Evolutionary conservation across 2,888 invertebrate species (phyloP).

Genomic region (Ceraclea dissimilis): DNA sequence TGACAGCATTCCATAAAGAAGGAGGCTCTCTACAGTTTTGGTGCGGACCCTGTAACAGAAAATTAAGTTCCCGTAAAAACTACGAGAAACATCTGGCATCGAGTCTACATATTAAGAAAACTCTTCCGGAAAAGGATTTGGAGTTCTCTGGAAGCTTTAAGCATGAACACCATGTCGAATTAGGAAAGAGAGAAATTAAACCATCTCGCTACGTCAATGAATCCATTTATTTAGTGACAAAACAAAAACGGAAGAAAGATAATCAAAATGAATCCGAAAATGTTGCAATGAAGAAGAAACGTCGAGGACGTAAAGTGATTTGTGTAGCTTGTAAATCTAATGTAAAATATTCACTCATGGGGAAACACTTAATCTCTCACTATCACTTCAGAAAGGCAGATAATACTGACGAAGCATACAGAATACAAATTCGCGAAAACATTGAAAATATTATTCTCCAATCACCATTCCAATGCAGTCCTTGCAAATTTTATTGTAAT

Average conservation of each 20-base stretch:
- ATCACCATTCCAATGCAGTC: conserved; percentile 77
- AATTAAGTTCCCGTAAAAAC: conserved; percentile 62
- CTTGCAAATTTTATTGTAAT: conserved; percentile 81
- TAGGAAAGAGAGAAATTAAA: conserved; percentile 35
- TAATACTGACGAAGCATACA: conserved; percentile 47
- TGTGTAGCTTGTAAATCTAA: conserved; percentile 68
- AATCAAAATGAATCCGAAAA: conserved; percentile 9
- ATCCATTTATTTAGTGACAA: conserved; percentile 32
- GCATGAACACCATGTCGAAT: conserved; percentile 28
- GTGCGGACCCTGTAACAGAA: conserved; percentile 74
- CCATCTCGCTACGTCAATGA: conserved; percentile 38
- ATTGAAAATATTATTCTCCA: conserved; percentile 72
- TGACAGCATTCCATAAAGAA: conserved; percentile 42
- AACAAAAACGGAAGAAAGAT: conserved; percentile 29
- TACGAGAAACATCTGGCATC: conserved; percentile 73
- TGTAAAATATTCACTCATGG: conserved; percentile 61
- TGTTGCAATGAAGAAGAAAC: conserved; percentile 35
- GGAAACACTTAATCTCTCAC: conserved; percentile 79
- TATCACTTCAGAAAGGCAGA: conserved; percentile 73
- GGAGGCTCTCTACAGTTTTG: conserved; percentile 57
- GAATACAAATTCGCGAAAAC: conserved; percentile 63
- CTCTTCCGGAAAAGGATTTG: conserved; percentile 59
- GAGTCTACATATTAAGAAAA: conserved; percentile 61
- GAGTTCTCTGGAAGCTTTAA: conserved; percentile 51
- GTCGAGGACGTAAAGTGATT: conserved; percentile 52